Percentiles rank a stretch among this genome's conserved stretches.
Evolutionary conservation across 2,797 vertebrate genomes (phyloP).

Genomic region (Tapirus indicus): DNA sequence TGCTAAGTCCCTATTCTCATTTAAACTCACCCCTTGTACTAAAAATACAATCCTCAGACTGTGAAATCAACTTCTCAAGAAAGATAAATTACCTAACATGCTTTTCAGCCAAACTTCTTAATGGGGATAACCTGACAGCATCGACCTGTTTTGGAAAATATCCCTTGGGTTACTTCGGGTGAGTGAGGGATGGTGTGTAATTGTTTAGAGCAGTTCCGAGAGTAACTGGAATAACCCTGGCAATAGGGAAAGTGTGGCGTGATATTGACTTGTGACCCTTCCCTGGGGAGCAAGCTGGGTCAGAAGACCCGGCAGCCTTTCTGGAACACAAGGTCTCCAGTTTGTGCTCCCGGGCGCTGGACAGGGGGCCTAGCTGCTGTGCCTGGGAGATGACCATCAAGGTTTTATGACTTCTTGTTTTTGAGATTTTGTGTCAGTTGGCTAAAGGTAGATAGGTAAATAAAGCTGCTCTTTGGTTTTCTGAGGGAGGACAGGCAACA

Average conservation of each 20-base stretch:
- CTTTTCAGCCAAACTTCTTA: constrained; percentile 48
- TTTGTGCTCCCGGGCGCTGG: background rate
- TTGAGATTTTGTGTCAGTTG: background rate
- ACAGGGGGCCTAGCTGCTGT: background rate
- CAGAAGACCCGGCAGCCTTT: background rate
- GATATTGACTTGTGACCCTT: constrained; percentile 56
- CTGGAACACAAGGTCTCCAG: constrained; percentile 19
- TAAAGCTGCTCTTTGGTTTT: constrained; percentile 8
- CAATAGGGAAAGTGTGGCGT: constrained; percentile 51
- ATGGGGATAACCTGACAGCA: background rate
- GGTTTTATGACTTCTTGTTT: background rate
- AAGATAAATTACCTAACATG: constrained; percentile 22
- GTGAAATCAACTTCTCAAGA: background rate
- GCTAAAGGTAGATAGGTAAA: background rate
- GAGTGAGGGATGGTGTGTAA: background rate
- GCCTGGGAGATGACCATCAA: background rate
- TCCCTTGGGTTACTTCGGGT: constrained; percentile 39
- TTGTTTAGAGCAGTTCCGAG: background rate
- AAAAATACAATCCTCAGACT: background rate
- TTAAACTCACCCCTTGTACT: constrained; percentile 36
- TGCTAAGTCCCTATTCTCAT: background rate
- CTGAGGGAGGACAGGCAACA: background rate
- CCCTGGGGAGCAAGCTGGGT: constrained; percentile 51
- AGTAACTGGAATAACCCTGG: constrained; percentile 60
- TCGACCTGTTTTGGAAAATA: background rate